Evolutionary conservation across 92 coral and sea anemone species (phyloP).

Genomic region (Actinostola sp.): DNA sequence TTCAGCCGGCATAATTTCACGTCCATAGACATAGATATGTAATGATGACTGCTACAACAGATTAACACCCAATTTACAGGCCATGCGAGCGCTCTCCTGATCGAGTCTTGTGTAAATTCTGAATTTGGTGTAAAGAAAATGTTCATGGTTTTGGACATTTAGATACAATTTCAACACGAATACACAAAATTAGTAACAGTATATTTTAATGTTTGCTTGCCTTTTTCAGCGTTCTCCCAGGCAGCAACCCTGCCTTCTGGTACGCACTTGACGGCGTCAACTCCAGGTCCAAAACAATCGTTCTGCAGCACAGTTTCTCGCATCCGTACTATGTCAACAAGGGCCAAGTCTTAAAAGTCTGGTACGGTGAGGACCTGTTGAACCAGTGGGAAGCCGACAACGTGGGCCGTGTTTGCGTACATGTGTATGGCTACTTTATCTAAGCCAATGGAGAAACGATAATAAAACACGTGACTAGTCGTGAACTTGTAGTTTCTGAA

Average conservation of each 20-base stretch:
- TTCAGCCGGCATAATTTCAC: too few species aligned
- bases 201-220: not conserved
- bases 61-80: too few species aligned
- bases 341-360: slow-evolving; percentile 9
- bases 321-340: slow-evolving; percentile 7
- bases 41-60: too few species aligned
- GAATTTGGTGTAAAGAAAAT: too few species aligned
- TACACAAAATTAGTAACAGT: too few species aligned
- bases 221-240: not conserved
- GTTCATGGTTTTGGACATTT: slow-evolving; percentile 1
- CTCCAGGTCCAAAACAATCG: slow-evolving; percentile 27
- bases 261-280: slow-evolving; percentile 23
- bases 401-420: slow-evolving; percentile 22
- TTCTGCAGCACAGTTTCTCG: slow-evolving; percentile 6
- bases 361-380: slow-evolving; percentile 40
- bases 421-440: slow-evolving; percentile 28
- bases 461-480: too few species aligned
- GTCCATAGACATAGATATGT: too few species aligned
- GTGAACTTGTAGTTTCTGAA: too few species aligned
- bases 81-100: too few species aligned
- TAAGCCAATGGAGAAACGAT: not conserved
- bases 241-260: slow-evolving; percentile 12
- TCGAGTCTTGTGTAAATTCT: too few species aligned
- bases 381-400: slow-evolving; percentile 30
- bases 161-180: too few species aligned